A percentile compares a stretch with the other conserved stretches of the same genome.
Conservation (phyloP, 2,113 vertebrate species). For the Rhizomys pruinosus region DNA sequence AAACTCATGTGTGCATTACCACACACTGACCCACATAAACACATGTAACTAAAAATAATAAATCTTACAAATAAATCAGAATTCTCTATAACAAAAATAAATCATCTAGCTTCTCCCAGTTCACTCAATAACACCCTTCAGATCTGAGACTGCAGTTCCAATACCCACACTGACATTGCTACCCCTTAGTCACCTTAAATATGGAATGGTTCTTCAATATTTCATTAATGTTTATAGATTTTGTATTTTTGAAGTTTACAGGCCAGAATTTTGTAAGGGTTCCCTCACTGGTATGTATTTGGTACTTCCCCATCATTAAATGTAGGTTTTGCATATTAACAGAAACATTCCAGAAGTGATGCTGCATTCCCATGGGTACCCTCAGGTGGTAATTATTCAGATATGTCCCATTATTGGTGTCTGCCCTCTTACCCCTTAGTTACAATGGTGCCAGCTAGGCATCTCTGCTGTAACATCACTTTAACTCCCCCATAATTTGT, state of each 20-base stretch:
- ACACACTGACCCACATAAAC: too few relatives aligned
- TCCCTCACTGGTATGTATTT: not conserved
- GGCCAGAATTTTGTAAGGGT: too few relatives aligned
- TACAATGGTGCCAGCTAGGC: too few relatives aligned
- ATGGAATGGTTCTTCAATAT: not conserved
- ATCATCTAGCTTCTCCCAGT: not conserved
- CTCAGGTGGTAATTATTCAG: rapidly evolving
- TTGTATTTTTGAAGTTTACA: not conserved
- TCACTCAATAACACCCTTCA: not conserved
- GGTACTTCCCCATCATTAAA: not conserved
- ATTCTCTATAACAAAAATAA: not conserved
- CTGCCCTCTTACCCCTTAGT: too few relatives aligned
- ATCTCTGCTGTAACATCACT: too few relatives aligned
- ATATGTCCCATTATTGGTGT: too few relatives aligned
- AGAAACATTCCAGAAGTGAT: not conserved
- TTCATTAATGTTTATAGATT: slow-evolving; percentile 1
- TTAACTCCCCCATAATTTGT: too few relatives aligned
- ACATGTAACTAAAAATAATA: too few relatives aligned
- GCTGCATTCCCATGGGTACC: not conserved
- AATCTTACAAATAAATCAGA: too few relatives aligned
- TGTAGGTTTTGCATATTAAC: not conserved
- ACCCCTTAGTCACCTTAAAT: not conserved
- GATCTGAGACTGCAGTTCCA: not conserved
- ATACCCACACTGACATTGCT: not conserved
- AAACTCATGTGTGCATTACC: too few relatives aligned